Evolutionary conservation across 2,888 invertebrate genomes (phyloP).

Genomic region (Cantharis nigra): DNA sequence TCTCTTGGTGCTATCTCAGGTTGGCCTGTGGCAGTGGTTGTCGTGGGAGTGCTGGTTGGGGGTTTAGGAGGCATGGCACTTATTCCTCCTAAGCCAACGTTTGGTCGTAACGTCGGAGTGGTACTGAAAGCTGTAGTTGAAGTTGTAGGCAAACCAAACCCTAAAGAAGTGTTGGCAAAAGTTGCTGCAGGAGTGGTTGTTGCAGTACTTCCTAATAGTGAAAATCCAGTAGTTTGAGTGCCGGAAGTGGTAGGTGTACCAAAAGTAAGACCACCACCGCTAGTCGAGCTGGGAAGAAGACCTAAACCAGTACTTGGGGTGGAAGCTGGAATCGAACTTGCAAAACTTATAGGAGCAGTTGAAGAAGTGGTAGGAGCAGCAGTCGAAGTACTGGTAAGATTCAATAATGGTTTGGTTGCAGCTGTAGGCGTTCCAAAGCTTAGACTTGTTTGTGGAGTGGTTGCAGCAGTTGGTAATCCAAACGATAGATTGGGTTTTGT

Average conservation of each 20-base stretch:
- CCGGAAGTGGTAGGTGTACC: not conserved
- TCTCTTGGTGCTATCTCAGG: constrained; percentile 65
- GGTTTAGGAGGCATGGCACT: constrained; percentile 58
- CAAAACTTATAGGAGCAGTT: constrained; percentile 18
- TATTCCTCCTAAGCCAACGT: constrained; percentile 71
- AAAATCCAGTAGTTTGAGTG: not conserved
- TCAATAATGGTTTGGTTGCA: constrained; percentile 27
- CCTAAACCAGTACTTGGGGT: constrained; percentile 17
- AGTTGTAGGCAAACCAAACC: not conserved
- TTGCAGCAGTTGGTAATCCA: constrained; percentile 26
- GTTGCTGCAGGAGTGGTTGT: not conserved
- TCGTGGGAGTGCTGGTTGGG: constrained; percentile 22
- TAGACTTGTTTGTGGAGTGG: constrained; percentile 36
- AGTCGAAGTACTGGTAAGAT: not conserved
- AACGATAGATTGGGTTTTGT: constrained; percentile 23
- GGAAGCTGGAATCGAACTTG: constrained; percentile 28
- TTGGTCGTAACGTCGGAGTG: constrained; percentile 50
- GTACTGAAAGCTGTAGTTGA: constrained; percentile 31
- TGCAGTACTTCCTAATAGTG: not conserved
- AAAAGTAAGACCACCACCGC: constrained; percentile 5
- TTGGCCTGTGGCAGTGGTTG: constrained; percentile 44
- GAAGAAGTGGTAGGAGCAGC: constrained; percentile 16
- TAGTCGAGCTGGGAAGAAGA: constrained; percentile 22
- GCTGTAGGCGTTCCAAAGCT: constrained; percentile 41
- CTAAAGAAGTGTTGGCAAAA: constrained; percentile 1